Evolutionary conservation across 2,797 vertebrate species (phyloP).

Genomic region (Gambelia wislizenii): DNA sequence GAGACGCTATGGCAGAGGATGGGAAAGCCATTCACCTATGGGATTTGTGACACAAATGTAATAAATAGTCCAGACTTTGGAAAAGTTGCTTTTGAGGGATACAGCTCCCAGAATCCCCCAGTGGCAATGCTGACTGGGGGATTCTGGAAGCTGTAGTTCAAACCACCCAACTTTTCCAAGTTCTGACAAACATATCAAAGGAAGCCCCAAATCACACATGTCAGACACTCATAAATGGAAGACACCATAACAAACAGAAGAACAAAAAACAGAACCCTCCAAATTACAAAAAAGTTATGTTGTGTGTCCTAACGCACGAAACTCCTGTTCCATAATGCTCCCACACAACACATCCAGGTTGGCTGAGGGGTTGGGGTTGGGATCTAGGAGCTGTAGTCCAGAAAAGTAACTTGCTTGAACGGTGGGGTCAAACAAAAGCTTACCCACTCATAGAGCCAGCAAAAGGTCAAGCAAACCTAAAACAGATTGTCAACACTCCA

Average conservation of each 20-base stretch:
- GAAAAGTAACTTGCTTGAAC: too few species aligned
- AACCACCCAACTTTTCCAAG: neutral
- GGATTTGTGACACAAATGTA: neutral
- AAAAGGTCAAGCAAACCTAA: neutral
- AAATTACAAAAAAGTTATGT: neutral
- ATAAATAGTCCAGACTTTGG: neutral
- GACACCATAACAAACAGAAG: neutral
- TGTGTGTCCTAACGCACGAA: neutral
- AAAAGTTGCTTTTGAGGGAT: neutral
- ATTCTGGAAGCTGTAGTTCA: neutral
- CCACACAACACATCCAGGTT: neutral
- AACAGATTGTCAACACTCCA: too few species aligned
- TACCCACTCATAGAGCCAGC: too few species aligned
- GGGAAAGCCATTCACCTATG: neutral
- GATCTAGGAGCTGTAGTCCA: neutral
- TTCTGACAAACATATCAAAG: neutral
- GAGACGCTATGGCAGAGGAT: neutral
- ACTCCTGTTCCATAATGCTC: neutral
- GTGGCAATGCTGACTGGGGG: too few species aligned
- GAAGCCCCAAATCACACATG: neutral
- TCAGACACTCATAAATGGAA: too few species aligned
- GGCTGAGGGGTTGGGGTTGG: neutral
- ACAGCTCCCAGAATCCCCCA: neutral
- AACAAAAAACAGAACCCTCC: too few species aligned
- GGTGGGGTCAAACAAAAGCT: too few species aligned